These are phyloP conservation scores for Zosterops pallidus DNA, from an alignment of 2,113 vertebrate species.

Conservation along the genomic window DNA sequence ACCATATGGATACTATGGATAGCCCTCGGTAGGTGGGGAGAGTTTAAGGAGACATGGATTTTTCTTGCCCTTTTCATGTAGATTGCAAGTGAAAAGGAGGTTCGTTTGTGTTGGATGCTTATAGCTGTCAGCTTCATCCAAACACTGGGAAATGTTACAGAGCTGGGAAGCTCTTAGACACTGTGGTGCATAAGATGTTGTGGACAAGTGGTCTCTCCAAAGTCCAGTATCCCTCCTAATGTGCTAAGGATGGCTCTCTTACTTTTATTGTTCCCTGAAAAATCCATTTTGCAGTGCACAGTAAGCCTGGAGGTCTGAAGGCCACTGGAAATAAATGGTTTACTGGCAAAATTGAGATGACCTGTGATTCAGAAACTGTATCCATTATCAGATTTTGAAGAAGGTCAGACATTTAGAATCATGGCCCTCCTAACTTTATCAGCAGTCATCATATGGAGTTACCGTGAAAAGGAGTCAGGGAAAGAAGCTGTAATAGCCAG, in stretches of 20 bases:
- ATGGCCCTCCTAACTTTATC: slow-evolving; percentile 30
- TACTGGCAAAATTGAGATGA: slow-evolving; percentile 45
- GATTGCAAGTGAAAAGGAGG: not conserved
- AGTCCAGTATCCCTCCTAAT: not conserved
- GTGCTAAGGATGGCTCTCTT: not conserved
- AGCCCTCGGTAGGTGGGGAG: not conserved
- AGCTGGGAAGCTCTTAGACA: not conserved
- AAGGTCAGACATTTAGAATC: slow-evolving; percentile 49
- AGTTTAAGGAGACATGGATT: not conserved
- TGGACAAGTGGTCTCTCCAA: not conserved
- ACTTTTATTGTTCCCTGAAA: not conserved
- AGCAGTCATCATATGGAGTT: slow-evolving; percentile 9
- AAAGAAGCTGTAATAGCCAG: slow-evolving; percentile 28
- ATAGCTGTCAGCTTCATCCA: not conserved
- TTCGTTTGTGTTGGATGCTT: not conserved
- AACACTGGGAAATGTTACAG: not conserved
- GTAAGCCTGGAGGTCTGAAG: slow-evolving; percentile 34
- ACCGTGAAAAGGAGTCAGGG: not conserved
- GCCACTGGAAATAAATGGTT: slow-evolving; percentile 39
- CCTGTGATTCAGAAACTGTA: slow-evolving; percentile 36
- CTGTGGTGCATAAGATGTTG: not conserved
- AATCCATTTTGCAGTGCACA: slow-evolving; percentile 14
- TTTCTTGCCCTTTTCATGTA: not conserved
- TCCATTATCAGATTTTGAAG: slow-evolving; percentile 54
- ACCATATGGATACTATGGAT: too few relatives aligned